Percentiles rank a stretch among this genome's conserved stretches.
Evolutionary conservation across 1,140 invertebrate species (phyloP).

Genomic region (Zophobas morio): DNA sequence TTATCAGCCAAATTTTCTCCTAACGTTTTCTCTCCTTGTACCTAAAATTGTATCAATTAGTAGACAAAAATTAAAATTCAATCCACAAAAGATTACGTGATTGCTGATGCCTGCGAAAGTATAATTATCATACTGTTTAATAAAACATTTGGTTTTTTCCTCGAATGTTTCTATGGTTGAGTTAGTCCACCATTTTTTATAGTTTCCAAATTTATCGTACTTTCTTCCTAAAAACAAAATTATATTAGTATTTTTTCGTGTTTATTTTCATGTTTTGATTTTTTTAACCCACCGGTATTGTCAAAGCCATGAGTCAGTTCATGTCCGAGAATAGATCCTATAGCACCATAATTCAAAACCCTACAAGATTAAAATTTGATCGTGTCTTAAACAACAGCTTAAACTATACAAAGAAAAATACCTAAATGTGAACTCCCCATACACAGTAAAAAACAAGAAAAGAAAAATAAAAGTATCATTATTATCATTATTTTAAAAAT

Average conservation of each 20-base stretch:
- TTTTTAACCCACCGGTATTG: conserved; percentile 72
- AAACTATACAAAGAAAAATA: too few species aligned
- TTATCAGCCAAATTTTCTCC: conserved; percentile 95
- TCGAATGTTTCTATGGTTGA: conserved; percentile 78
- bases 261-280: conserved; percentile 21
- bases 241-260: conserved; percentile 1
- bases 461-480: too few species aligned
- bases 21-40: conserved; percentile 85
- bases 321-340: conserved; percentile 86
- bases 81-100: conserved; percentile 67
- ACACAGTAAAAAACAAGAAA: too few species aligned
- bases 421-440: too few species aligned
- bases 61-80: neutral
- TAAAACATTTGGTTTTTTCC: conserved; percentile 86
- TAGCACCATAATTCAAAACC: conserved; percentile 85
- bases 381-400: neutral
- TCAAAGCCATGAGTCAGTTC: conserved; percentile 90
- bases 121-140: conserved; percentile 89
- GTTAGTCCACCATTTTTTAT: conserved; percentile 90
- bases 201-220: conserved; percentile 82
- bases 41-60: conserved; percentile 67
- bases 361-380: conserved; percentile 66
- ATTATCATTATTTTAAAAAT: too few species aligned
- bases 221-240: conserved; percentile 72
- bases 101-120: conserved; percentile 74